phyloP scores from a whole-genome alignment of 2,888 invertebrate genomes.

The Synanthedon vespiformis region DNA sequence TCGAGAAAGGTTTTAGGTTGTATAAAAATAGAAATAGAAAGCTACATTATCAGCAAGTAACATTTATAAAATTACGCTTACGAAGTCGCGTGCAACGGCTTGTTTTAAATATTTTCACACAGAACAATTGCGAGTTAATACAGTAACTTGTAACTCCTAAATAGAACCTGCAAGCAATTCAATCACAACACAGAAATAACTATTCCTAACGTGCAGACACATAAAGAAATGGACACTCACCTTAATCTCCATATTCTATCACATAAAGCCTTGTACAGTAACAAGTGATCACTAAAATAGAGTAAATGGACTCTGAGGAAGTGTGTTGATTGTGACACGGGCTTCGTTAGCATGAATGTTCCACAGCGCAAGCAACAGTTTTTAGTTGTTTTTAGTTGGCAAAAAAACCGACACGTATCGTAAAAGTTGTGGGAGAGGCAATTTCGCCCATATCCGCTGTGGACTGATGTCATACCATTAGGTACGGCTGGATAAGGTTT shows the following conservation, averaged over 20 bases:
- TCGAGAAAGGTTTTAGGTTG: no score
- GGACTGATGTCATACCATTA: conserved; percentile 52
- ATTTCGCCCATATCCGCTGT: conserved; percentile 53
- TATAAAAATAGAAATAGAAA: no score
- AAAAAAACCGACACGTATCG: conserved; percentile 30
- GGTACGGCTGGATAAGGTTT: conserved; percentile 36
- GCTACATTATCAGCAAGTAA: no score
- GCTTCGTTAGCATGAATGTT: conserved; percentile 26
- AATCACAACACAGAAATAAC: background rate
- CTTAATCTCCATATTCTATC: background rate
- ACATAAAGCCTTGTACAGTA: background rate
- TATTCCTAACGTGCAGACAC: background rate
- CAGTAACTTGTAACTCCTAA: background rate
- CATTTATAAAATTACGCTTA: no score
- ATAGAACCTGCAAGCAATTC: background rate
- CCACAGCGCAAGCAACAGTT: conserved; percentile 38
- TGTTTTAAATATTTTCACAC: no score
- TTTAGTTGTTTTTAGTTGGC: conserved; percentile 41
- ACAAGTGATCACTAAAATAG: background rate
- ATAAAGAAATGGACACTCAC: background rate
- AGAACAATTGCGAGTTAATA: background rate
- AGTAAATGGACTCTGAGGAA: conserved; percentile 1
- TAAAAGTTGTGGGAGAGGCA: conserved; percentile 54
- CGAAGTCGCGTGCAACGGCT: no score
- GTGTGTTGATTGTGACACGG: conserved; percentile 17